phyloP scores from a whole-genome alignment of 2,113 vertebrate genomes.

The Rhadina sibilatrix region DNA sequence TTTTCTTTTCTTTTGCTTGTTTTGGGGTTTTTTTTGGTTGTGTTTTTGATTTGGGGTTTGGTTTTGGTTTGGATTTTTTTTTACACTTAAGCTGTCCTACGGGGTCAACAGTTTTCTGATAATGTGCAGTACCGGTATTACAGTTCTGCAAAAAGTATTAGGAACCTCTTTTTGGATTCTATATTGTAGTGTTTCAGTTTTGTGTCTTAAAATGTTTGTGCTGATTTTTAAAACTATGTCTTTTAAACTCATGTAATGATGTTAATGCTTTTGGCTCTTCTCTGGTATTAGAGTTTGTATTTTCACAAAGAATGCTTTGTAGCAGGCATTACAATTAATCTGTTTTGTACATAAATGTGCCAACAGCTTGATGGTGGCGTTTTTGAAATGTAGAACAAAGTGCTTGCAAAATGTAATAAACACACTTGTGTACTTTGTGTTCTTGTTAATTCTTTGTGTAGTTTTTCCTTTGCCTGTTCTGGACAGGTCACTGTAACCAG shows the following conservation, averaged over 20 bases:
- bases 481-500: background rate
- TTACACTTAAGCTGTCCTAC: conserved; percentile 82
- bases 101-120: conserved; percentile 84
- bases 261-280: conserved; percentile 87
- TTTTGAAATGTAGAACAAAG: conserved; percentile 98
- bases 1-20: conserved; percentile 56
- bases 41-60: conserved; percentile 48
- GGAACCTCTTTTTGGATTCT: conserved; percentile 86
- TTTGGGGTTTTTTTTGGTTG: conserved; percentile 54
- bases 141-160: conserved; percentile 86
- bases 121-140: conserved; percentile 94
- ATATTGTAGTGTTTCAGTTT: conserved; percentile 93
- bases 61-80: conserved; percentile 60
- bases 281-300: conserved; percentile 98
- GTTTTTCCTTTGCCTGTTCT: background rate
- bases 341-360: conserved; percentile 99
- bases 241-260: conserved; percentile 87
- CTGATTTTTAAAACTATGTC: conserved; percentile 90
- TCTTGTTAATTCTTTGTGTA: conserved; percentile 71
- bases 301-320: conserved; percentile 97
- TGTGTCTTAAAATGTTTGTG: conserved; percentile 93
- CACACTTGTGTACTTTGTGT: conserved; percentile 97
- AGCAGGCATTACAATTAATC: conserved; percentile 92
- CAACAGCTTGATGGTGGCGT: conserved; percentile 99
- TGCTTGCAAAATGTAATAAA: conserved; percentile 99